Base-by-base conservation (phyloP, 2,113 vertebrate species). In the Forbesichthys papilliferus region DNA sequence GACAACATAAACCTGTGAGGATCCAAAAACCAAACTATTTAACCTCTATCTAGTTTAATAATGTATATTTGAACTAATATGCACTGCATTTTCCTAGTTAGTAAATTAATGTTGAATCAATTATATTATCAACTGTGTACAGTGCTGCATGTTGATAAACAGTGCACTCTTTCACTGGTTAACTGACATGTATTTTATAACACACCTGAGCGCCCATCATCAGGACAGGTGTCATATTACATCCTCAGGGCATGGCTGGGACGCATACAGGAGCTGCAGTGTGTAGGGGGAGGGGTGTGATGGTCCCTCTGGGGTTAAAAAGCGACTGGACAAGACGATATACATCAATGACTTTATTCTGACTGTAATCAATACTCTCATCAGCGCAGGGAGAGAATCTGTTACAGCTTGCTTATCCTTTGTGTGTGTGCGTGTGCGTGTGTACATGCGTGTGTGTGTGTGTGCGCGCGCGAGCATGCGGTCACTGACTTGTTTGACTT, bases 331-430 rank as follows among this genome's bases (percentile, higher is more conserved):
- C 69, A 70, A 48, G 59, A 48, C 5, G 54, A 75, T 69, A 75
- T 69, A 36, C 69, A 51, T 42, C 36, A 42, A 42, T 84, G 72
- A 68, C 11, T 64, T 27, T 48, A 66, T 74, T 68, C 47, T 78
- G 61, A 81, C 54, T 84, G 78, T 77, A 82, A 79, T 87, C 69
- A 84, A 85, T 78, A 75, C 77, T 56, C 47, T 78, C 61, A 71
- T 80, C 58, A 77, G 66, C 11, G 55, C 11, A 66, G 36, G 11
- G 42, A 47, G 42, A 71, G 20, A 57, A 71, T 11, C 10, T 14
- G 36, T 42, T 42, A 52, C 51, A 52, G 9, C 51, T 9, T n/a
- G 11, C n/a, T 18, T n/a, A 2, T 2, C 9, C 18, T 59, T n/a
- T 56, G 54, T 56, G 54, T 56, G 54, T 56, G 54, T 36, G 63